Evolutionary conservation across 2,888 invertebrate genomes (phyloP), one percentile per base, ranked within the genome.

Genomic region (Morpho achilles): DNA sequence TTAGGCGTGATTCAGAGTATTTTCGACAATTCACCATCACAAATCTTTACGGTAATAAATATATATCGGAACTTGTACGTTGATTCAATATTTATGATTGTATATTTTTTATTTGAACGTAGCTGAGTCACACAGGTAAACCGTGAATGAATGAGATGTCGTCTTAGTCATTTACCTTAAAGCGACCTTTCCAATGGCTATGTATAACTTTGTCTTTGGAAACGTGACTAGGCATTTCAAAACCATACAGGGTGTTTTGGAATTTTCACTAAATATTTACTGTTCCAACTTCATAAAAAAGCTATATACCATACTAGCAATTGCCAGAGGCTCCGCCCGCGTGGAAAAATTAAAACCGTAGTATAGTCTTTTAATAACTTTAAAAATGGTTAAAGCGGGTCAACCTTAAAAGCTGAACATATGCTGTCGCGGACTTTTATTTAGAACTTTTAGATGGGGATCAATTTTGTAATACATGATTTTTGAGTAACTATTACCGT

Each of bases 101-200:
- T 65, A 56, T 58, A 39, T 54, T 43, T 7, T 53, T 61, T 79
- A 79, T 60, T 79, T 79, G 51, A 47, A 54, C 44, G n/a, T 32
- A 32, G 5, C 23, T 85, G 84, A 84, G 69, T 84, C 82, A 84
- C 72, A 55, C 60, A 56, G 54, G 59, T 62, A 56, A 74, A 64
- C 79, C 72, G 64, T 77, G 77, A 80, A 80, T 80, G 79, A 78
- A 75, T 70, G 70, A 73, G 69, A 69, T 68, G 65, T 65, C 57
- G 65, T 66, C 69, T 68, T 66, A 61, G 64, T 73, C 69, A 70
- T 77, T 80, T 79, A 76, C 79, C 75, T 76, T 66, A 71, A 53
- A 47, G 57, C 71, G 78, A 74, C 77, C 78, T 81, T 77, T 75
- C 53, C 49, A 52, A 46, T 48, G 58, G 54, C 55, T 57, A 43